phyloP scores from a whole-genome alignment of 1,140 invertebrate species.

The Ganaspis sp. region DNA sequence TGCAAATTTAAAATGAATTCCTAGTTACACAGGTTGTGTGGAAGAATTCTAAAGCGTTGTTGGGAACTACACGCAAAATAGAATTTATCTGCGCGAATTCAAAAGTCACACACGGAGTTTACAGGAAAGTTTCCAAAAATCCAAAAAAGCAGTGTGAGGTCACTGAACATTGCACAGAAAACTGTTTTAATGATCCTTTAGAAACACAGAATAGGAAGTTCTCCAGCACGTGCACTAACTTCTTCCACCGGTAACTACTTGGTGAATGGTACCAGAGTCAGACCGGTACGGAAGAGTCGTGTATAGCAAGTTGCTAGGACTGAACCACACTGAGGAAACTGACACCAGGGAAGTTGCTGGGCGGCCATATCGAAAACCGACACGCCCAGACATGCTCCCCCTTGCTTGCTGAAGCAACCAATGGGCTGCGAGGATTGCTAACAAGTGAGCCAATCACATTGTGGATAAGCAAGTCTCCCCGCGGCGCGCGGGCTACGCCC shows the following conservation, averaged over 20 bases:
- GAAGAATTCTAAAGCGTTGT: too few species aligned
- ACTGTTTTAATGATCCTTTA: background rate
- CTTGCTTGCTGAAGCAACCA: constrained; percentile 46
- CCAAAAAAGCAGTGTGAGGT: too few species aligned
- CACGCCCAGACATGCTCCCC: constrained; percentile 63
- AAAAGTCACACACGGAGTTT: too few species aligned
- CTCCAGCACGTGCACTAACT: background rate
- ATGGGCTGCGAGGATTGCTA: constrained; percentile 47
- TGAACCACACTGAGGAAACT: constrained; percentile 59
- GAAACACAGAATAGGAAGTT: background rate
- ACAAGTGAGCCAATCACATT: constrained; percentile 56
- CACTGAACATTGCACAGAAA: too few species aligned
- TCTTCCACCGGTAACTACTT: background rate
- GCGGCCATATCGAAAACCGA: constrained; percentile 70
- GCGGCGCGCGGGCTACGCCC: constrained; percentile 64
- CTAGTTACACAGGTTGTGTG: too few species aligned
- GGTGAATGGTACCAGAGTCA: background rate
- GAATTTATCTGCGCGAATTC: too few species aligned
- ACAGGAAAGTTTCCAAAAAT: too few species aligned
- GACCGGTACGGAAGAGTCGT: constrained; percentile 42
- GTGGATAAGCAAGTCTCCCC: constrained; percentile 39
- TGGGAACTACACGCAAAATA: too few species aligned
- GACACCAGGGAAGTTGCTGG: constrained; percentile 52
- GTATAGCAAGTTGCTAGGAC: constrained; percentile 66
- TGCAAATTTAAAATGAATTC: too few species aligned